A percentile compares a stretch with the other conserved stretches of the same genome.
Evolutionary conservation across 1,140 invertebrate genomes (phyloP).

Genomic region (Pseudomyrmex pallidus): DNA sequence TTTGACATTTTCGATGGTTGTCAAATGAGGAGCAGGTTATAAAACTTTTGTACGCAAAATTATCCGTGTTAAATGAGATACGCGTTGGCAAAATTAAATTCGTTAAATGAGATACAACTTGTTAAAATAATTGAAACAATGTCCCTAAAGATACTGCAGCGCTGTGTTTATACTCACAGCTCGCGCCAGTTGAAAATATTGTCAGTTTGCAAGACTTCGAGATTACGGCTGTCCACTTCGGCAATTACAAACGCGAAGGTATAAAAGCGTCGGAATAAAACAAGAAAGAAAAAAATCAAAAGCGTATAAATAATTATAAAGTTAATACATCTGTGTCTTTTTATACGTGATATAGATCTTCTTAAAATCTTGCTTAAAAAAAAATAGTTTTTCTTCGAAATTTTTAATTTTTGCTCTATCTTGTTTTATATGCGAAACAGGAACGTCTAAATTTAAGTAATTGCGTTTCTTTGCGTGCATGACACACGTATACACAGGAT

Average conservation of each 20-base stretch:
- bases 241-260: constrained; percentile 61
- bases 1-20: no score
- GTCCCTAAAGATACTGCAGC: constrained; percentile 73
- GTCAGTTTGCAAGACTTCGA: constrained; percentile 56
- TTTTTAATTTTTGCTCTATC: no score
- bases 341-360: no score
- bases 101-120: not conserved
- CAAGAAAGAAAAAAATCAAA: not conserved
- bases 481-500: not conserved
- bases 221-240: constrained; percentile 59
- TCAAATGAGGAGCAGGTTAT: no score
- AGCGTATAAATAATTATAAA: not conserved
- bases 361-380: no score
- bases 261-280: constrained; percentile 22
- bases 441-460: not conserved
- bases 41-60: no score
- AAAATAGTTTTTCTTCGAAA: no score
- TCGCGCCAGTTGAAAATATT: constrained; percentile 71
- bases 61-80: no score
- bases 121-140: constrained; percentile 51
- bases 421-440: no score
- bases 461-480: constrained; percentile 43
- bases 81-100: no score
- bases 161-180: constrained; percentile 39
- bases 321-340: no score